These are phyloP conservation scores for Microplitis demolitor DNA, from an alignment of 1,140 invertebrate species.

Conservation along the genomic window DNA sequence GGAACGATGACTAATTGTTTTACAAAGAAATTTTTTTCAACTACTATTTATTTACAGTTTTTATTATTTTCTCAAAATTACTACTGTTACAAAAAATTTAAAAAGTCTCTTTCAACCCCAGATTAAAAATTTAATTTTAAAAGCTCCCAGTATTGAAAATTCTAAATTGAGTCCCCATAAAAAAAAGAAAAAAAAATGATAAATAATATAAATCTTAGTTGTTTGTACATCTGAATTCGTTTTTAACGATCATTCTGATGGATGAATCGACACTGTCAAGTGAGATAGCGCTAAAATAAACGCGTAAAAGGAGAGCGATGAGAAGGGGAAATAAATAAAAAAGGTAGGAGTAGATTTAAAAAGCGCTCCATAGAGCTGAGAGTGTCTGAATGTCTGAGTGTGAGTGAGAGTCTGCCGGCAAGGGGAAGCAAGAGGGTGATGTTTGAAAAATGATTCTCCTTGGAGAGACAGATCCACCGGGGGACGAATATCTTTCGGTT, in stretches of 20 bases:
- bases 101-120: not conserved
- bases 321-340: not conserved
- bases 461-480: conserved; percentile 8
- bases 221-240: conserved; percentile 44
- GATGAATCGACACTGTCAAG: conserved; percentile 39
- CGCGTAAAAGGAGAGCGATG: too few species aligned
- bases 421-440: conserved; percentile 27
- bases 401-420: not conserved
- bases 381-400: too few species aligned
- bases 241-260: conserved; percentile 62
- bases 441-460: conserved; percentile 58
- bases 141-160: too few species aligned
- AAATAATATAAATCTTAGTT: not conserved
- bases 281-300: not conserved
- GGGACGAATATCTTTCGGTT: conserved; percentile 40
- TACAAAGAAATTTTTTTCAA: not conserved
- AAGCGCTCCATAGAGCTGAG: too few species aligned
- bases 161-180: too few species aligned
- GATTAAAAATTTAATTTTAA: too few species aligned
- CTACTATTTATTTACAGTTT: too few species aligned
- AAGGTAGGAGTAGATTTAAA: not conserved
- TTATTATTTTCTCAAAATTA: not conserved
- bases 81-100: not conserved
- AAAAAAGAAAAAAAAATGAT: not conserved
- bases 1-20: conserved; percentile 18